A percentile compares a stretch with the other conserved stretches of the same genome.
These are phyloP conservation scores for Petroica traversi DNA, from an alignment of 2,113 vertebrate genomes.

Conservation along the genomic window DNA sequence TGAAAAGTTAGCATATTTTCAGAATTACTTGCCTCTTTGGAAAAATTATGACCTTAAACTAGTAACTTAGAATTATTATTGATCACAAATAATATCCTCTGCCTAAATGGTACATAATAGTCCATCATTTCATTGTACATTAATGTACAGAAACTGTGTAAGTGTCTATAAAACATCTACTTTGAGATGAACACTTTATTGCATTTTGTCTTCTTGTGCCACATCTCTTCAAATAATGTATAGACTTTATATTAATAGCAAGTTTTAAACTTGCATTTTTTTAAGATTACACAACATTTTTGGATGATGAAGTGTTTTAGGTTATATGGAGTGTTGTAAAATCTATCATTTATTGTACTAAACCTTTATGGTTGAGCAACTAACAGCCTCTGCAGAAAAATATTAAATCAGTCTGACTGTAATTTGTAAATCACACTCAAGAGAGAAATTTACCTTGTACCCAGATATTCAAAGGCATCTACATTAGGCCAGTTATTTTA, in stretches of 20 bases:
- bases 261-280: conserved; percentile 64
- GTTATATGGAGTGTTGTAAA: conserved; percentile 70
- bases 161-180: conserved; percentile 26
- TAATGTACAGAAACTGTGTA: background rate
- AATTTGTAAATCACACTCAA: conserved; percentile 19
- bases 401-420: background rate
- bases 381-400: conserved; percentile 50
- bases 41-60: conserved; percentile 36
- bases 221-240: conserved; percentile 52
- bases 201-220: conserved; percentile 9
- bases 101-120: conserved; percentile 29
- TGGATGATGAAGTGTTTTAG: conserved; percentile 63
- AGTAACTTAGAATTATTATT: conserved; percentile 60
- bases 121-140: conserved; percentile 29
- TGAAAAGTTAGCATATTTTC: conserved; percentile 13
- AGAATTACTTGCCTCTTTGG: conserved; percentile 38
- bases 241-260: conserved; percentile 66
- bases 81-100: conserved; percentile 52
- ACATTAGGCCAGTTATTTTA: conserved; percentile 24
- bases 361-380: conserved; percentile 64
- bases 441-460: conserved; percentile 34
- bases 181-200: background rate
- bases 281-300: conserved; percentile 62
- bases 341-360: conserved; percentile 65
- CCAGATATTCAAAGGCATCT: conserved; percentile 9